Percentiles rank a stretch among this genome's conserved stretches.
Evolutionary conservation across 2,888 invertebrate species (phyloP).

Genomic region (Acrobasis suavella): DNA sequence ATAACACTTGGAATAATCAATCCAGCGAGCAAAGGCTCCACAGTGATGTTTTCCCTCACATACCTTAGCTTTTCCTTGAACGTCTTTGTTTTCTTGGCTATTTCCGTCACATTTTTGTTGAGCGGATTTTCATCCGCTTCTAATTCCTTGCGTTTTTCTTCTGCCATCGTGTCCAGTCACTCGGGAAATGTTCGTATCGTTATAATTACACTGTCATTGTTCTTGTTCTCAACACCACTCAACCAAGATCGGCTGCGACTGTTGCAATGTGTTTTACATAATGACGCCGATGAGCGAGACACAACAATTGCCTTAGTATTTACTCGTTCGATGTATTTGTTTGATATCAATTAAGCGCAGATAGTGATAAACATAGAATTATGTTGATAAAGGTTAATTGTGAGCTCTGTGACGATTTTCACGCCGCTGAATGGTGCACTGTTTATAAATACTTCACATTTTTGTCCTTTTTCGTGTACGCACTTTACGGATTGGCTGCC

Average conservation of each 20-base stretch:
- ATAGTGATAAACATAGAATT: slow-evolving; percentile 60
- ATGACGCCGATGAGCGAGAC: slow-evolving; percentile 48
- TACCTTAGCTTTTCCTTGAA: slow-evolving; percentile 58
- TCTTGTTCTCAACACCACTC: slow-evolving; percentile 41
- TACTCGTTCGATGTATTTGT: slow-evolving; percentile 69
- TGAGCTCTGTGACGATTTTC: slow-evolving; percentile 23
- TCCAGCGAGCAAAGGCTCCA: slow-evolving; percentile 87
- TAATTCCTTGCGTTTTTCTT: slow-evolving; percentile 51
- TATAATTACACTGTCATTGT: slow-evolving; percentile 53
- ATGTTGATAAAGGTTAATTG: slow-evolving; percentile 45
- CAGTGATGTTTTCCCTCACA: slow-evolving; percentile 83
- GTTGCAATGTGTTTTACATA: slow-evolving; percentile 58
- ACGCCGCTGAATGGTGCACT: slow-evolving; percentile 1
- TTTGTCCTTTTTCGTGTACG: neutral
- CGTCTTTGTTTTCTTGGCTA: slow-evolving; percentile 55
- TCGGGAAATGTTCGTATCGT: slow-evolving; percentile 25
- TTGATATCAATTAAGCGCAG: slow-evolving; percentile 70
- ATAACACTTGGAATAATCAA: slow-evolving; percentile 86
- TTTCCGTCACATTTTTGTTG: slow-evolving; percentile 47
- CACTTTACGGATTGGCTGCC: neutral
- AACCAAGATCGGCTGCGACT: slow-evolving; percentile 43
- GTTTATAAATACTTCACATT: slow-evolving; percentile 14
- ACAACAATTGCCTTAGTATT: slow-evolving; percentile 59
- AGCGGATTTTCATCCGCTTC: slow-evolving; percentile 67
- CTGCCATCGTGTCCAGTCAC: slow-evolving; percentile 52